These are phyloP conservation scores for Drosophila anomalata DNA, from an alignment of 2,888 invertebrate genomes.

Conservation along the genomic window DNA sequence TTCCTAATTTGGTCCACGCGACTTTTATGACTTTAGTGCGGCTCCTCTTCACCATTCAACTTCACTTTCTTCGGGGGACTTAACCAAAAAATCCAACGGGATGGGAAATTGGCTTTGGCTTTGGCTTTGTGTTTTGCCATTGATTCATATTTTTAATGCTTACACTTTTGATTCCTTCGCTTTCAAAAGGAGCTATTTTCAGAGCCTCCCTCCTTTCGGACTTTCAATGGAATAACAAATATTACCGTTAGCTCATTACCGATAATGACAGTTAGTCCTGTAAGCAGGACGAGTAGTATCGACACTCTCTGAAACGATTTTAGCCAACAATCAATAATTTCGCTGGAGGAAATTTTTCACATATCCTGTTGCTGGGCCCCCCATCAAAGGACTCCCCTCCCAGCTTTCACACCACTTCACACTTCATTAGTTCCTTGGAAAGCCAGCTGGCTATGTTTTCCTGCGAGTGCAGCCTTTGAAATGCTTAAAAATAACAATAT, in stretches of 20 bases:
- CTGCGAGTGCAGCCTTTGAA: slow-evolving; percentile 54
- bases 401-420: slow-evolving; percentile 72
- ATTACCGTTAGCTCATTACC: slow-evolving; percentile 9
- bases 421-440: slow-evolving; percentile 59
- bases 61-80: slow-evolving; percentile 60
- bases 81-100: slow-evolving; percentile 13
- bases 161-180: slow-evolving; percentile 12
- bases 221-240: slow-evolving; percentile 4
- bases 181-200: slow-evolving; percentile 34
- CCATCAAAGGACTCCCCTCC: slow-evolving; percentile 67
- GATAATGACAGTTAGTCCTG: not conserved
- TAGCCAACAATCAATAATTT: slow-evolving; percentile 57
- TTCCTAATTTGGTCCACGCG: slow-evolving; percentile 76
- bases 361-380: not conserved
- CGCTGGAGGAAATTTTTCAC: slow-evolving; percentile 22
- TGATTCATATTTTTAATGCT: slow-evolving; percentile 50
- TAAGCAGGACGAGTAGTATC: not conserved
- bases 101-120: slow-evolving; percentile 23
- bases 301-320: not conserved
- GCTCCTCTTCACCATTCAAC: slow-evolving; percentile 56
- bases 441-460: slow-evolving; percentile 29
- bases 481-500: slow-evolving; percentile 67
- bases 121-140: slow-evolving; percentile 36
- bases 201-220: not conserved
- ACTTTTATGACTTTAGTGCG: slow-evolving; percentile 79